Evolutionary conservation across 23 tunicate species (phyloP), one percentile per base, ranked within the genome.

Genomic region (Diplosoma virens): DNA sequence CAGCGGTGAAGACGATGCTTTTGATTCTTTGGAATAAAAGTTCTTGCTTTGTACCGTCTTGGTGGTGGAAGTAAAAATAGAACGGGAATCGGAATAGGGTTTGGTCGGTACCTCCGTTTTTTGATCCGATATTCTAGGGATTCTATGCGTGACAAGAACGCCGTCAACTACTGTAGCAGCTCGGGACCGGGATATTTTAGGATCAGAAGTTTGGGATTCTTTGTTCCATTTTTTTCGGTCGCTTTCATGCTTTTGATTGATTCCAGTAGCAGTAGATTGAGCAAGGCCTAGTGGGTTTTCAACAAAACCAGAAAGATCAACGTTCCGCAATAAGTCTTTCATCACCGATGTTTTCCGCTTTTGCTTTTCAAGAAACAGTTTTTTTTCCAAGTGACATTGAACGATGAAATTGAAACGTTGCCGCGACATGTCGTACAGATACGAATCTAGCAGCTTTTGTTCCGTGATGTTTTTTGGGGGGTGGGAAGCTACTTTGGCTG

Each of bases 401-500:
- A 87, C 34, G 22, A 87, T 63, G 68, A 87, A 87, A 69, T 87
- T 87, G 79, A 82, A 82, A 17, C 95, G 71, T 41, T 87, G 95
- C 52, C 84, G 77, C 9, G 95, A 87, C 87, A 87, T 87, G 41
- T 87, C 95, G 74, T 75, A 87, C 56, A 87, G 73, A 41, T 87
- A 76, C 3, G 87, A 68, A 54, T 87, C 95, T 24, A 87, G 59
- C 95, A 87, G 81, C 50, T 87, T 87, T 33, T 87, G 95, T 30
- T 87, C 95, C 4, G 95, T 87, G 78, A 87, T 76, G 78, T 87
- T 87, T 58, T 87, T 89, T 5, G 89, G 71, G 3, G 96, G 89
- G 41, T 89, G 96, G 25, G 85, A 75, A 0, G 88, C 41, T 25
- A 81, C 81, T 50, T 88, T 70, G 14, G 89, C 52, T 2, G 89